These are phyloP conservation scores for Drosophila merina DNA, from an alignment of 2,888 invertebrate species.

Conservation along the genomic window DNA sequence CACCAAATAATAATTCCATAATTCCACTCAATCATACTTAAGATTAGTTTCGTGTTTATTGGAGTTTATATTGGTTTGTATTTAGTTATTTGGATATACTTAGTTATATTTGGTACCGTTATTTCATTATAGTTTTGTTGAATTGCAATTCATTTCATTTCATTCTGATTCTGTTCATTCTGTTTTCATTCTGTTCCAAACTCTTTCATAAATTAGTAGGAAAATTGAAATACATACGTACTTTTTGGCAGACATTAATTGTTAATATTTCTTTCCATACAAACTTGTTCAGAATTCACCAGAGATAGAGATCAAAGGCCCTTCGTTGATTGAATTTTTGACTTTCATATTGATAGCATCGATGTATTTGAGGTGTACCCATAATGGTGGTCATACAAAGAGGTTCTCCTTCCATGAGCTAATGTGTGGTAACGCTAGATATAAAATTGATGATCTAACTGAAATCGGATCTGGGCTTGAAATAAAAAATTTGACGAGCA, in stretches of 20 bases:
- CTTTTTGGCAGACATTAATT: neutral
- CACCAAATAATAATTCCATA: neutral
- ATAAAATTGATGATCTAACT: conserved; percentile 52
- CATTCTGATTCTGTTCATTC: neutral
- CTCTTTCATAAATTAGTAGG: conserved; percentile 1
- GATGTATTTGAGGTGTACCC: conserved; percentile 7
- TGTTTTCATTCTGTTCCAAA: neutral
- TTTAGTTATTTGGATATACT: neutral
- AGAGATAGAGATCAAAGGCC: conserved; percentile 20
- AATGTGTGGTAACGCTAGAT: conserved; percentile 7
- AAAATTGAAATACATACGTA: conserved; percentile 17
- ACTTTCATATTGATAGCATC: conserved; percentile 9
- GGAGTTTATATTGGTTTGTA: neutral
- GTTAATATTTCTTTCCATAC: conserved; percentile 10
- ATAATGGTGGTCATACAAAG: conserved; percentile 23
- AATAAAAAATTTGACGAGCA: conserved; percentile 69
- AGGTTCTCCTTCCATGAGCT: conserved; percentile 48
- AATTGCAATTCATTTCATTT: neutral
- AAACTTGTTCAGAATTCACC: conserved; percentile 12
- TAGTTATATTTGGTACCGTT: conserved; percentile 5
- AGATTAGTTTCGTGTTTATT: neutral
- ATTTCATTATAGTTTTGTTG: neutral
- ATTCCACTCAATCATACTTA: neutral
- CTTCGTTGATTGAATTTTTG: conserved; percentile 17
- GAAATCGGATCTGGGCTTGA: conserved; percentile 69